Base-by-base conservation (phyloP, 2,113 vertebrate species). In the Ceyx cyanopectus region DNA sequence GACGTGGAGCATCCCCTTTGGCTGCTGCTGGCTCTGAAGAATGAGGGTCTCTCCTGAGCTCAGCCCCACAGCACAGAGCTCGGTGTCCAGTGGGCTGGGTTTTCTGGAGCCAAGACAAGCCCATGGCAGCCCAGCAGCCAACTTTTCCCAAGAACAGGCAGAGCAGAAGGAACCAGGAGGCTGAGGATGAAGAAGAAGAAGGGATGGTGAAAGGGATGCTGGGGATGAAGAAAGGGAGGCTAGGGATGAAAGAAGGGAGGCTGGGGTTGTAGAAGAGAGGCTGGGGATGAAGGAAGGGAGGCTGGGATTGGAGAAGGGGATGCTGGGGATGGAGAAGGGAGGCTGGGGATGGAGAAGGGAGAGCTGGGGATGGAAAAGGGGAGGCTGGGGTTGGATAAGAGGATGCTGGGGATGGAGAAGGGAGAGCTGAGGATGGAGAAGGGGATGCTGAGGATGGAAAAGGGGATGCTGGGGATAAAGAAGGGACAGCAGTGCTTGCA, bases 1-100 rank as follows among this genome's bases (percentile, higher is more conserved):
- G 7, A 61, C 4, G 2, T 0, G 14, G 57, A 82, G 14, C 10
- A 8, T 86, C 7, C 9, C 4, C 21, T n/a, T 11, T 14, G 30
- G 12, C 27, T 41, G 26, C 45, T 58, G 7, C 46, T 22, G 60
- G 41, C 53, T 68, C 43, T 0, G 2, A 23, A 77, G 43, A 13
- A 27, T n/a, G n/a, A 40, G 29, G 53, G 54, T 61, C 43, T 19
- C 5, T 81, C 43, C 48, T 17, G 62, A 72, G 76, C 62, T 50
- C 12, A 10, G 62, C n/a, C 30, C 50, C 11, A 11, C 2, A 30
- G 65, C 65, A n/a, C 46, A 8, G 70, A 48, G 48, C 43, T 68
- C 0, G 0, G 54, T 48, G n/a, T 54, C 32, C 30, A 45, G 34
- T 5, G 67, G 61, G 43, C 2, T 13, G 57, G 66, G 58, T 12